Percentiles rank a stretch among this genome's conserved stretches.
Conservation (phyloP, 1,140 invertebrate genomes). For the Apis dorsata region DNA sequence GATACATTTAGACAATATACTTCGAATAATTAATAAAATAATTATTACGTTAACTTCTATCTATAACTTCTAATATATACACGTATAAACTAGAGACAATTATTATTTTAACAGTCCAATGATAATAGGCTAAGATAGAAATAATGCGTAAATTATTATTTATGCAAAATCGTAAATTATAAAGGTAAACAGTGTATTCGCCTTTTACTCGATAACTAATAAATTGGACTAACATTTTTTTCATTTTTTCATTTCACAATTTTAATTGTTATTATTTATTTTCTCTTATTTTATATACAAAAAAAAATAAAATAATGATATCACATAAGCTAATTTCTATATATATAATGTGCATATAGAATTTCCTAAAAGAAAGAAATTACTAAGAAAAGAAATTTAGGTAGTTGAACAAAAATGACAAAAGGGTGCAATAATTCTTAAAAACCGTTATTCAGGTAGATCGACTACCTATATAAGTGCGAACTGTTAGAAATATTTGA, state of each 20-base stretch:
- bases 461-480: conserved; percentile 4
- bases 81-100: neutral
- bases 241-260: too few species aligned
- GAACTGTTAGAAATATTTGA: neutral
- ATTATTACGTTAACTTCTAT: conserved; percentile 19
- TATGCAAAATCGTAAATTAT: conserved; percentile 66
- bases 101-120: conserved; percentile 13
- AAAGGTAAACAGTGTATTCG: conserved; percentile 44
- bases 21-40: conserved; percentile 17
- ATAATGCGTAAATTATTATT: conserved; percentile 70
- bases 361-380: neutral
- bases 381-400: neutral
- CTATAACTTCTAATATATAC: neutral
- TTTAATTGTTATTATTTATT: neutral
- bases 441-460: neutral
- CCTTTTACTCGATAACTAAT: conserved; percentile 37
- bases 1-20: neutral
- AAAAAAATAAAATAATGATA: neutral
- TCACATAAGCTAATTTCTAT: neutral
- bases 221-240: conserved; percentile 32
- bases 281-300: too few species aligned
- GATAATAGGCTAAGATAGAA: conserved; percentile 19
- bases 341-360: neutral
- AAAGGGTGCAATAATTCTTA: too few species aligned
- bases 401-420: neutral